Evolutionary conservation across 2,888 invertebrate genomes (phyloP).

Genomic region (Ceriagrion tenellum): DNA sequence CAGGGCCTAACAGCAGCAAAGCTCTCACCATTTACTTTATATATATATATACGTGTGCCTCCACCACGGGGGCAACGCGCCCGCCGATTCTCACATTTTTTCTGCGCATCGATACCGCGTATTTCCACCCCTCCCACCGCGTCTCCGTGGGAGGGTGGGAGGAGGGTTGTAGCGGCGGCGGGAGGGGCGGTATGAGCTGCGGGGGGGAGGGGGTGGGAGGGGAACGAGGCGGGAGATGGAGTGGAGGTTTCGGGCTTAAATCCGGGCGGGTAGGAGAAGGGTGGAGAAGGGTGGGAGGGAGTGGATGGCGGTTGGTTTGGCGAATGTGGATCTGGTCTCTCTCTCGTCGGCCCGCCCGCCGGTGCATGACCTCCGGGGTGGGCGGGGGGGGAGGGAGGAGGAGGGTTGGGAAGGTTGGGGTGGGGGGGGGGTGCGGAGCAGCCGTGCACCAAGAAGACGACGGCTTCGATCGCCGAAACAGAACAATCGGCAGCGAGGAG

Average conservation of each 20-base stretch:
- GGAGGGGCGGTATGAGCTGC: neutral
- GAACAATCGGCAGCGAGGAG: conserved; percentile 38
- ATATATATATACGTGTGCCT: no score
- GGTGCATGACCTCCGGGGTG: neutral
- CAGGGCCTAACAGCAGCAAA: no score
- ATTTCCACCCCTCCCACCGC: conserved; percentile 37
- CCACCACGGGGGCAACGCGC: neutral
- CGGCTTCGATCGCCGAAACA: conserved; percentile 63
- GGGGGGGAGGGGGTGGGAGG: neutral
- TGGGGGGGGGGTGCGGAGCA: neutral
- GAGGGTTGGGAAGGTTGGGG: neutral
- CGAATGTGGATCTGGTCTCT: neutral
- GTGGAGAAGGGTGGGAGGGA: neutral
- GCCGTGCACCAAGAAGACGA: conserved; percentile 6
- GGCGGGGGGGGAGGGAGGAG: neutral
- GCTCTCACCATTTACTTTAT: no score
- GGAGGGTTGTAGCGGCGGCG: neutral
- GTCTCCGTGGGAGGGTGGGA: neutral
- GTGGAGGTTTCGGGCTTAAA: neutral
- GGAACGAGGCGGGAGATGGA: neutral
- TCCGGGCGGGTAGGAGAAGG: neutral
- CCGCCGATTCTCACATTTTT: conserved; percentile 44
- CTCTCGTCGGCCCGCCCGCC: neutral
- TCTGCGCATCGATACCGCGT: conserved; percentile 60
- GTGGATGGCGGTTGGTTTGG: neutral